Base-by-base conservation (phyloP, 2,113 vertebrate species). In the Anarhynchus alexandrinus region DNA sequence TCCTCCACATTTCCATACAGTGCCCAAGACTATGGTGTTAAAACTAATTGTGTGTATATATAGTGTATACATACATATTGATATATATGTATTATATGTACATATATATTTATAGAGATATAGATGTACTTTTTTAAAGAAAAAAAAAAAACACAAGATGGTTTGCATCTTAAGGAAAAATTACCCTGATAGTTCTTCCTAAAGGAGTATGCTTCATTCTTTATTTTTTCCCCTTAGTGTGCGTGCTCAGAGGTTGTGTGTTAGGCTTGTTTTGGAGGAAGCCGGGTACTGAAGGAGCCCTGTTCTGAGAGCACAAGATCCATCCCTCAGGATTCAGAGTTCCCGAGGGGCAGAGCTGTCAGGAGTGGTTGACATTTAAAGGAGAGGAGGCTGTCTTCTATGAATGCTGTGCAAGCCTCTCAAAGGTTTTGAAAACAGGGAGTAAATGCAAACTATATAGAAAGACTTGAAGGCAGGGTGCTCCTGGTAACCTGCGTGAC, bases 331-430 rank as follows among this genome's bases (percentile, higher is more conserved):
- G 84, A 89, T 87, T 85, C 49, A n/a, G 76, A 91, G 65, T 59
- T 94, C 92, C 94, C 38, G 54, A 95, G 66, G 82, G 88, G 22
- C 78, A 95, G 40, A 95, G 29, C 87, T 96, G 94, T 94, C 92
- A 95, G 6, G 66, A 93, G 71, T 38, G 13, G 7, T 87, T 90
- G 84, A 77, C 82, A 88, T 95, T 95, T 95, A 93, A 77, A 88
- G 54, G 62, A 80, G 79, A 88, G 45, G 54, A 94, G 43, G 13
- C 82, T 86, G 92, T 94, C 80, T 92, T 80, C 79, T 80, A 4
- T 66, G 79, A 80, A 64, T 30, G 6, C 64, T 74, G 27, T 88
- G 45, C 67, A 73, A 93, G 71, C 38, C 59, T 91, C 71, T 88
- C 64, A 69, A 66, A 77, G 82, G 64, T 80, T 96, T 94, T 73